phyloP scores from a whole-genome alignment of 2,888 invertebrate species.

The Limnephilus lunatus region DNA sequence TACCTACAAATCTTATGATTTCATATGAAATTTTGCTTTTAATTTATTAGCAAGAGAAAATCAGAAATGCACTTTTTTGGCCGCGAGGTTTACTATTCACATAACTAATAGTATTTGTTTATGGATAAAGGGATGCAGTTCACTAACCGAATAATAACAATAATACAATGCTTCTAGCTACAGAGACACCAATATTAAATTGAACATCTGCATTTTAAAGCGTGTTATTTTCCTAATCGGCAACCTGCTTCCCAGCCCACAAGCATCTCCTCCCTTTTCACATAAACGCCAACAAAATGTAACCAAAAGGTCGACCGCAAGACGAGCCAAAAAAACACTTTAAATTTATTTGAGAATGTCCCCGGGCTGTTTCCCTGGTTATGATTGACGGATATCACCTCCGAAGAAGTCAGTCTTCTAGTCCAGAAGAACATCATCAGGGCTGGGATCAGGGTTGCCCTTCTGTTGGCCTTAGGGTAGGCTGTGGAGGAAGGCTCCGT shows the following conservation, averaged over 20 bases:
- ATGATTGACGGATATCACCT: slow-evolving; percentile 50
- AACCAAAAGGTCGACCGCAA: slow-evolving; percentile 20
- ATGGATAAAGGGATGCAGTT: neutral
- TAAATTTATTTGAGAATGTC: slow-evolving; percentile 30
- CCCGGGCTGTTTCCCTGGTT: slow-evolving; percentile 16
- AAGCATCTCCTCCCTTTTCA: neutral
- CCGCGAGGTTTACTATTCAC: neutral
- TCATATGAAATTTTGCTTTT: no score
- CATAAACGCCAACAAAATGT: neutral
- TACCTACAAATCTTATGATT: no score
- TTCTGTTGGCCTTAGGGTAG: slow-evolving; percentile 50
- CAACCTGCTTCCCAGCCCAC: neutral
- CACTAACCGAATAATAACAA: neutral
- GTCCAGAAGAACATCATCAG: slow-evolving; percentile 45
- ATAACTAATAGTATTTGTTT: neutral
- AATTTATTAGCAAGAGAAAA: no score
- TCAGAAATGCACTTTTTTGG: no score
- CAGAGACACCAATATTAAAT: neutral
- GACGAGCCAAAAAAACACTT: neutral
- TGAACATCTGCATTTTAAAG: neutral
- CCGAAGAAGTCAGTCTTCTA: slow-evolving; percentile 46
- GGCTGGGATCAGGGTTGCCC: neutral
- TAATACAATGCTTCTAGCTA: neutral
- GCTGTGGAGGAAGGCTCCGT: slow-evolving; percentile 7
- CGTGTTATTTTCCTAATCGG: neutral